These are phyloP conservation scores for Cosmorhoe ocellata DNA, from an alignment of 2,888 invertebrate genomes.

Conservation along the genomic window DNA sequence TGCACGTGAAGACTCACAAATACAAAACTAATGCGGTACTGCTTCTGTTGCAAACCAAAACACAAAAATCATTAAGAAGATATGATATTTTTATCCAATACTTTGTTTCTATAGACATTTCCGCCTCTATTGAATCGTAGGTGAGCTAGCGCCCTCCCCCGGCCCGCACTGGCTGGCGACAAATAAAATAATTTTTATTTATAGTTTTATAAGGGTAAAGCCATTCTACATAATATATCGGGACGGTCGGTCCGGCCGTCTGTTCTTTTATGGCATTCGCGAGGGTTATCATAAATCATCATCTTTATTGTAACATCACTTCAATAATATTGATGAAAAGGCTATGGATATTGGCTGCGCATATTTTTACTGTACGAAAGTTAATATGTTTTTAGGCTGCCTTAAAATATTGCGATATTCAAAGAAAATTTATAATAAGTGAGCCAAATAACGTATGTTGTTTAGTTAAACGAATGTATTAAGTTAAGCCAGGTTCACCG, in stretches of 20 bases:
- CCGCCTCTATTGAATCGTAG: conserved; percentile 13
- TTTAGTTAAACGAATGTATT: too few relatives aligned
- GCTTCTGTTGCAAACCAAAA: too few relatives aligned
- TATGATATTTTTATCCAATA: neutral
- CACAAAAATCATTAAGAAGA: too few relatives aligned
- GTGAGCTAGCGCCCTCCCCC: conserved; percentile 2
- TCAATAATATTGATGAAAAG: conserved; percentile 31
- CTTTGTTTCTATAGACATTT: conserved; percentile 2
- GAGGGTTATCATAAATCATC: conserved; percentile 51
- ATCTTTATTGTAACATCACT: conserved; percentile 38
- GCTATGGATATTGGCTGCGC: conserved; percentile 17
- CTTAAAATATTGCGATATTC: conserved; percentile 4
- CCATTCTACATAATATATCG: conserved; percentile 35
- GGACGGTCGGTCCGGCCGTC: conserved; percentile 28
- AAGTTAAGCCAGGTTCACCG: too few relatives aligned
- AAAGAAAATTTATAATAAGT: conserved; percentile 3
- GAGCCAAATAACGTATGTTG: too few relatives aligned
- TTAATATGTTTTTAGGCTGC: conserved; percentile 3
- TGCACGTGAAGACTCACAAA: too few relatives aligned
- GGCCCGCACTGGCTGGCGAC: conserved; percentile 16
- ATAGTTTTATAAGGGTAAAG: conserved; percentile 35
- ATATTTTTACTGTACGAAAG: conserved; percentile 17
- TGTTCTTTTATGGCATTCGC: conserved; percentile 43
- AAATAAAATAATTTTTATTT: conserved; percentile 28
- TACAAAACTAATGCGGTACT: too few relatives aligned